Evolutionary conservation across 2,113 vertebrate species (phyloP).

Genomic region (Phainopepla nitens): DNA sequence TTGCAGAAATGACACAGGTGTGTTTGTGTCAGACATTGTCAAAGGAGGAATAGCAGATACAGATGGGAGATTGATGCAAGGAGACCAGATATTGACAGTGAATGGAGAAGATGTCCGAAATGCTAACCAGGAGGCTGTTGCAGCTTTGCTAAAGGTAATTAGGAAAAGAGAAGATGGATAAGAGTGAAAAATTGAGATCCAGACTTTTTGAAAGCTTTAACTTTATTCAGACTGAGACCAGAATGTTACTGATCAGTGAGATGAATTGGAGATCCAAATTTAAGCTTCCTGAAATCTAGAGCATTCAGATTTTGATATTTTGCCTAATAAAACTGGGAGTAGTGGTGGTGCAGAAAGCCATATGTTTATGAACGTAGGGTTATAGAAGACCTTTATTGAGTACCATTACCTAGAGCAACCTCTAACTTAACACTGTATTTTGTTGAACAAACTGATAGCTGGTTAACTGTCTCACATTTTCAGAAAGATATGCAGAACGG

Average conservation of each 20-base stretch:
- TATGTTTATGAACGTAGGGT: background rate
- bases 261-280: background rate
- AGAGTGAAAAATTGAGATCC: background rate
- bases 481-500: background rate
- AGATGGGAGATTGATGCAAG: constrained; percentile 88
- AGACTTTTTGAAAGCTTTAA: background rate
- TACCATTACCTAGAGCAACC: background rate
- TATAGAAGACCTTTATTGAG: background rate
- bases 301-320: background rate
- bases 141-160: constrained; percentile 90
- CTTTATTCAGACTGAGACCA: background rate
- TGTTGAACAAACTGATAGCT: background rate
- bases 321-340: background rate
- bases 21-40: constrained; percentile 96
- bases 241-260: background rate
- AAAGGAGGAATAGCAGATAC: constrained; percentile 89
- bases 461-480: background rate
- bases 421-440: background rate
- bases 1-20: constrained; percentile 89
- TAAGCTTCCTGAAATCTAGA: background rate
- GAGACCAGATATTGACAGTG: constrained; percentile 92
- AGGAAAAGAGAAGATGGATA: background rate
- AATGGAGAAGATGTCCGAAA: constrained; percentile 90
- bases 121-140: constrained; percentile 91
- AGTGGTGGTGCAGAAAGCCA: background rate